Conservation (phyloP, 1,140 invertebrate genomes). For the Drosophila mayri region DNA sequence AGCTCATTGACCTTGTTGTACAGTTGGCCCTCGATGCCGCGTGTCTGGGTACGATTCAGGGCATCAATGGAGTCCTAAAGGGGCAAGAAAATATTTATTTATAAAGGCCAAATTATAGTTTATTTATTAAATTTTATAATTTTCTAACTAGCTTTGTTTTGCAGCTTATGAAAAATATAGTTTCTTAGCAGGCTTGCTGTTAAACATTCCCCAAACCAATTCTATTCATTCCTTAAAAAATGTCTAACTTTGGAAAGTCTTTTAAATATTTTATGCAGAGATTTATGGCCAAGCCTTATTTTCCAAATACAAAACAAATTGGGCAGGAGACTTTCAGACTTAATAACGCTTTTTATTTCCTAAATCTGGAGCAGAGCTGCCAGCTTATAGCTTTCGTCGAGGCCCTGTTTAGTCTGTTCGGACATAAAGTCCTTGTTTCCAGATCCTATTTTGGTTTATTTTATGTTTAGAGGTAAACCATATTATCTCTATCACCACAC, state of each 20-base stretch:
- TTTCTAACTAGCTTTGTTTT: background rate
- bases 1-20: slow-evolving; percentile 97
- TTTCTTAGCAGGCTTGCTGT: slow-evolving; percentile 5
- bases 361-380: slow-evolving; percentile 40
- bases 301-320: too few species aligned
- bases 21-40: slow-evolving; percentile 93
- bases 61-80: slow-evolving; percentile 94
- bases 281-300: background rate
- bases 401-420: slow-evolving; percentile 11
- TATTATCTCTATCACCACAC: background rate
- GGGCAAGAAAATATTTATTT: background rate
- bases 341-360: slow-evolving; percentile 14
- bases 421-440: background rate
- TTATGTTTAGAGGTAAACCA: too few species aligned
- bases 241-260: background rate
- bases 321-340: background rate
- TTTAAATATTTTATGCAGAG: too few species aligned
- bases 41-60: slow-evolving; percentile 93
- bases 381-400: slow-evolving; percentile 41
- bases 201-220: background rate
- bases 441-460: slow-evolving; percentile 1
- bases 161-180: background rate
- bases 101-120: too few species aligned
- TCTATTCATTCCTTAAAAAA: background rate
- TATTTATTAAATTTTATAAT: too few species aligned